phyloP scores from a whole-genome alignment of 2,113 vertebrate genomes.

The Erinaceus europaeus region DNA sequence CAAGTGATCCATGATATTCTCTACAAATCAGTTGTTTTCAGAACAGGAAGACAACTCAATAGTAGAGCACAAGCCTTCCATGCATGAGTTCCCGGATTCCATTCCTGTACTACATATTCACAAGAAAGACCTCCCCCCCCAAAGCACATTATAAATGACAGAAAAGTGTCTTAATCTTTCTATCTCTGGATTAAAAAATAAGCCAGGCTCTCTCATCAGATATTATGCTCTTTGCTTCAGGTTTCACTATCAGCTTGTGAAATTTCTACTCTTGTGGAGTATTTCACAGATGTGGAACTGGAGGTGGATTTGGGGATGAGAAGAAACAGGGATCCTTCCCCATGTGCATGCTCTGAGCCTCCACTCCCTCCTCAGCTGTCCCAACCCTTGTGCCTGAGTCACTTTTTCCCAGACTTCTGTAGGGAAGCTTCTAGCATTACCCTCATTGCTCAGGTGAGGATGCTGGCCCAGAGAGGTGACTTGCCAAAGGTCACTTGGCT shows the following conservation, averaged over 20 bases:
- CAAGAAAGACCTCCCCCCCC: no score
- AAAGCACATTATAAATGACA: no score
- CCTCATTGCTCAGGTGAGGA: neutral
- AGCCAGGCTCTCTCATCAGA: neutral
- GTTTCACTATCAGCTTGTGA: neutral
- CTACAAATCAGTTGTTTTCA: neutral
- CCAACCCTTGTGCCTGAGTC: no score
- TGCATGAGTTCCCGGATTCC: no score
- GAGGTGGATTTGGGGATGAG: neutral
- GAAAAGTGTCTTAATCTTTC: no score
- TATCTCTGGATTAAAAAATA: no score
- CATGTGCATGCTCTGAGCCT: neutral
- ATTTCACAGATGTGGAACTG: neutral
- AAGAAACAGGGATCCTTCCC: neutral
- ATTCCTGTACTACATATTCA: no score
- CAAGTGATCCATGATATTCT: no score
- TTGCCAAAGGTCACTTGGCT: neutral
- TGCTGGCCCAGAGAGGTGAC: neutral
- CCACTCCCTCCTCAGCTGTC: neutral
- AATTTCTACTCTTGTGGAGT: neutral
- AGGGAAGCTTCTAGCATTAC: neutral
- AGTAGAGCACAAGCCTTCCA: no score
- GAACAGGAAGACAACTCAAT: no score
- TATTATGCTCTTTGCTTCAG: neutral
- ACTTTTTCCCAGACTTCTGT: neutral